Base-by-base conservation (phyloP, 2,797 vertebrate genomes). In the Hoplostethus mediterraneus region DNA sequence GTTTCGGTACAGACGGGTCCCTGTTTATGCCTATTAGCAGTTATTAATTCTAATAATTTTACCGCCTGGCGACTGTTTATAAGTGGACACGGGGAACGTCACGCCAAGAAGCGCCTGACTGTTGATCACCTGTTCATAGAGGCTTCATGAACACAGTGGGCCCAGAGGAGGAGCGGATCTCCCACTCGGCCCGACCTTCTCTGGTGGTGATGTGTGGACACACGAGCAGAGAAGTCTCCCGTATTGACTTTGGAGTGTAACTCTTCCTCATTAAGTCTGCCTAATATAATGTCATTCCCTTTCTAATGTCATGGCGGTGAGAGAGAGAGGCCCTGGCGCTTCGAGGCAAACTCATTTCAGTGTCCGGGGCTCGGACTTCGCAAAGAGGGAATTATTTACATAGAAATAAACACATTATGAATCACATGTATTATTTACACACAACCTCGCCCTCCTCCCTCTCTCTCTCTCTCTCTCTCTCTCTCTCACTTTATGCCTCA, bases 361-460 rank as follows among this genome's bases (percentile, higher is more conserved):
- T 48, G 70, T 77, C 59, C 71, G 17, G 49, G 63, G 63, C 53
- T 45, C 63, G 68, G 48, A 55, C 71, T 64, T 64, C 72, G 51
- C 63, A 73, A 71, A 75, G 73, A 73, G 45, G 49, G 44, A 61
- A 60, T 77, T 82, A 79, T 84, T 84, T 79, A 82, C 77, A 82
- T 65, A 47, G 58, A 85, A 86, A 80, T 63, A 60, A 85, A 83
- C 75, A 59, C 65, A 75, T 83, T 82, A 79, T 85, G 65, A 70
- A 58, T 81, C 74, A 21, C 63, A 86, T 89, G 67, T 69, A 58
- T 91, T 88, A 88, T 89, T 93, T 74, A 91, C 48, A 75, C 3
- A 21, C 40, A 73, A 52, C 13, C 48, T 59, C 49, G 7, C 28
- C 62, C 70, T 56, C 16, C 58, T 67, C 16, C 28, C 36, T 55